Evolutionary conservation across 2,113 vertebrate species (phyloP).

Genomic region (Pygoscelis adeliae): DNA sequence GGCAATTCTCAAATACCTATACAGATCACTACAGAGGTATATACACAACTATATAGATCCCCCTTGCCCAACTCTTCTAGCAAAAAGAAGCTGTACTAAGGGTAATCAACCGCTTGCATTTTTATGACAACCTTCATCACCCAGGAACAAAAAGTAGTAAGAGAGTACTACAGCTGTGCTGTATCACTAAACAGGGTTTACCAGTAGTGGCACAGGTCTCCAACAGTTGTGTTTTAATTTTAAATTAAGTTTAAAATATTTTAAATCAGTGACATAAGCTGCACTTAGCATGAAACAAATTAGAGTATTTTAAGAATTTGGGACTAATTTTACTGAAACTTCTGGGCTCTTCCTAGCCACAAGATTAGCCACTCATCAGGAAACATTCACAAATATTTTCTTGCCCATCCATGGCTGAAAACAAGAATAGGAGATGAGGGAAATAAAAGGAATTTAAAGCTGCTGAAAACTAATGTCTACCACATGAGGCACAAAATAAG

Average conservation of each 20-base stretch:
- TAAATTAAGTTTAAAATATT: constrained; percentile 19
- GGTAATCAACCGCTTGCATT: neutral
- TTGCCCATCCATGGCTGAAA: constrained; percentile 33
- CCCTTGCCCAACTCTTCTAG: neutral
- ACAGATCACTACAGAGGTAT: neutral
- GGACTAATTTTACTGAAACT: neutral
- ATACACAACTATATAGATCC: rapidly evolving
- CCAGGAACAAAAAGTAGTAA: neutral
- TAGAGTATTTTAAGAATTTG: neutral
- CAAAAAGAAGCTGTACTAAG: neutral
- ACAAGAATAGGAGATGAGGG: constrained; percentile 48
- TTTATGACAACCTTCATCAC: neutral
- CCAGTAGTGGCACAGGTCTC: neutral
- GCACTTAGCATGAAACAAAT: constrained; percentile 12
- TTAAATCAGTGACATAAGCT: neutral
- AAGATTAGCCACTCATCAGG: constrained; percentile 29
- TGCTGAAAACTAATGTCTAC: constrained; percentile 61
- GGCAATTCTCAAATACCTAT: neutral
- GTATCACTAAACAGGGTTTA: neutral
- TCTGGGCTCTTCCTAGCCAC: neutral
- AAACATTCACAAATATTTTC: constrained; percentile 51
- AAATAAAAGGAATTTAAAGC: constrained; percentile 62
- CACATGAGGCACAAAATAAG: constrained; percentile 62
- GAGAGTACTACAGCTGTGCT: neutral
- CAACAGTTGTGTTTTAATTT: neutral